Evolutionary conservation across 1,140 invertebrate species (phyloP).

Genomic region (Magallana ariakensis): DNA sequence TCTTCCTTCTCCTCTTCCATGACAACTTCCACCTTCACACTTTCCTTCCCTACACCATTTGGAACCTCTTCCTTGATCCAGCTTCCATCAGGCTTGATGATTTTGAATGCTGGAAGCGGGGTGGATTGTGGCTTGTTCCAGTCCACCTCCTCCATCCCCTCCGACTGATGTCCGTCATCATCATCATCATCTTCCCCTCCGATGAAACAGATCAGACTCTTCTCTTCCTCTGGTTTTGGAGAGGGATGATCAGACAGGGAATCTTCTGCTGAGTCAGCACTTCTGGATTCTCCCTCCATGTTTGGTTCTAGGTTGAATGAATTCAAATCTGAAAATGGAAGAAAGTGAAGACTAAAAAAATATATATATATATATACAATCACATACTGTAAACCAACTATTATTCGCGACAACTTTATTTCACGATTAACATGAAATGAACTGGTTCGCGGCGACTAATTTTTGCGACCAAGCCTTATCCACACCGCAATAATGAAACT

Average conservation of each 20-base stretch:
- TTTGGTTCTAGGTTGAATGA: constrained; percentile 63
- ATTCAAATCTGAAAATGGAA: constrained; percentile 13
- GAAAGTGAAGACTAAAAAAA: too few species aligned
- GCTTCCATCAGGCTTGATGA: constrained; percentile 69
- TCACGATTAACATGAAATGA: too few species aligned
- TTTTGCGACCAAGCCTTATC: too few species aligned
- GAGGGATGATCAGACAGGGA: constrained; percentile 63
- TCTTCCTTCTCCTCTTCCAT: not conserved
- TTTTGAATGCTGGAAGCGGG: constrained; percentile 38
- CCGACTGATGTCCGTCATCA: not conserved
- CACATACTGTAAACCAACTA: too few species aligned
- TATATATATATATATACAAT: too few species aligned
- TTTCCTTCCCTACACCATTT: constrained; percentile 3
- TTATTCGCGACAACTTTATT: too few species aligned
- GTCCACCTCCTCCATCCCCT: constrained; percentile 1
- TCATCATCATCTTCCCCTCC: constrained; percentile 19
- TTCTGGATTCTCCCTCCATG: constrained; percentile 70
- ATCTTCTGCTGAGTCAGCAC: constrained; percentile 74
- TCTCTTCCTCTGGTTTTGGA: constrained; percentile 15
- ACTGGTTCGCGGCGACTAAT: too few species aligned
- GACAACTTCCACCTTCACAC: not conserved
- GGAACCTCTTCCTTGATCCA: constrained; percentile 63
- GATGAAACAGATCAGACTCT: not conserved
- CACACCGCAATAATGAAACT: too few species aligned
- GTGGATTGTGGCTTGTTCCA: constrained; percentile 4